phyloP scores from a whole-genome alignment of 2,113 vertebrate genomes.

The Rhombomys opimus region DNA sequence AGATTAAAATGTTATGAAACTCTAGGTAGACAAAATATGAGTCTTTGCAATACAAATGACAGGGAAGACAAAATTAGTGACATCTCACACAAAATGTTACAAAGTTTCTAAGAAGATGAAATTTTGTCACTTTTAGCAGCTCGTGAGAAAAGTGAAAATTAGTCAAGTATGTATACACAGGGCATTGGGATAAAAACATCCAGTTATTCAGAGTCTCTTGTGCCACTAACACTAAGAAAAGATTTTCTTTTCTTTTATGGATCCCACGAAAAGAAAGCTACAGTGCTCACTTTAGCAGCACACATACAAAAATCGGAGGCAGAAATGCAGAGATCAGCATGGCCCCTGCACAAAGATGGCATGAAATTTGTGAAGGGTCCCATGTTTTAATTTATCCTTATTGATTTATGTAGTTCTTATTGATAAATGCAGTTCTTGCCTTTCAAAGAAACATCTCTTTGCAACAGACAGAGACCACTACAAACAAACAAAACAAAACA shows the following conservation, averaged over 20 bases:
- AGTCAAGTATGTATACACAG: not conserved
- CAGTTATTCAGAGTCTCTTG: not conserved
- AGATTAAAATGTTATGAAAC: conserved; percentile 28
- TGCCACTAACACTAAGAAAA: not conserved
- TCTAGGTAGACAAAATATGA: not conserved
- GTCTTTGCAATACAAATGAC: not conserved
- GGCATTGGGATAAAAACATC: not conserved
- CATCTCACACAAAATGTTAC: not conserved
- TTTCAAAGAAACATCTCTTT: not conserved
- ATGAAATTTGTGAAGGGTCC: not conserved
- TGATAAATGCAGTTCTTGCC: not conserved
- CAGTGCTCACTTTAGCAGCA: not conserved
- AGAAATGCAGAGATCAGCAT: not conserved
- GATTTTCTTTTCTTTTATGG: not conserved
- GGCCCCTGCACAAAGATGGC: not conserved
- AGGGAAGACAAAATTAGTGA: not conserved
- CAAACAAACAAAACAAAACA: not conserved
- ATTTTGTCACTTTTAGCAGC: not conserved
- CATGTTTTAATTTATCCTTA: not conserved
- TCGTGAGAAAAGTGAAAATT: not conserved
- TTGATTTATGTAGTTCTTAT: not conserved
- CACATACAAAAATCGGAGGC: not conserved
- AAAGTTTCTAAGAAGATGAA: not conserved
- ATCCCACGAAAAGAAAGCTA: not conserved
- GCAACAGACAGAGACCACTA: not conserved